Conservation (phyloP, 2,888 invertebrate species). For the Macrophya annulata region DNA sequence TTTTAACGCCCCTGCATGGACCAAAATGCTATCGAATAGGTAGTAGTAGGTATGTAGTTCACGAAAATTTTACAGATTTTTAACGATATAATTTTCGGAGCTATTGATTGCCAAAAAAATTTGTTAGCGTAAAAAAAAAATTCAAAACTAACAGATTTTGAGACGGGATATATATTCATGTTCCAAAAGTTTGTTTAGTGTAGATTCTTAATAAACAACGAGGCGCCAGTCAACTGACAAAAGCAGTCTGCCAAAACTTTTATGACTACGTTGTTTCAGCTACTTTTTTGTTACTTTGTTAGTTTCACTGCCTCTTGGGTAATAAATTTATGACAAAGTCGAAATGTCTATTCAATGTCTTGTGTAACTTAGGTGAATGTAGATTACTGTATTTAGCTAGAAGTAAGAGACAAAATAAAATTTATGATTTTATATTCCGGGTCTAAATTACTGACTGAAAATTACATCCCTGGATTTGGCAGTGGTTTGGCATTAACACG, state of each 20-base stretch:
- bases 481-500: background rate
- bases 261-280: background rate
- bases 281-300: constrained; percentile 12
- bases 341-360: constrained; percentile 6
- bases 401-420: background rate
- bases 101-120: too few relatives aligned
- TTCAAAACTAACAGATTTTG: too few relatives aligned
- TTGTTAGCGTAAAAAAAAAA: too few relatives aligned
- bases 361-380: background rate
- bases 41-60: too few relatives aligned
- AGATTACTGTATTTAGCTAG: background rate
- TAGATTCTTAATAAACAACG: background rate
- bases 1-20: too few relatives aligned
- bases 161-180: too few relatives aligned
- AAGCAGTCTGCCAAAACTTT: constrained; percentile 12
- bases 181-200: background rate
- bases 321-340: constrained; percentile 4
- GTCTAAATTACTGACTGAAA: background rate
- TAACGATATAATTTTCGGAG: too few relatives aligned
- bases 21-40: too few relatives aligned
- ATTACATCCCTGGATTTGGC: background rate
- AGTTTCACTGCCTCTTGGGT: background rate
- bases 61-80: too few relatives aligned
- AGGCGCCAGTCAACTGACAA: background rate
- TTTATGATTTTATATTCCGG: constrained; percentile 14